Percentiles rank a stretch among this genome's conserved stretches.
phyloP scores from a whole-genome alignment of 2,797 vertebrate species.

The Dendrocincla tyrannina region DNA sequence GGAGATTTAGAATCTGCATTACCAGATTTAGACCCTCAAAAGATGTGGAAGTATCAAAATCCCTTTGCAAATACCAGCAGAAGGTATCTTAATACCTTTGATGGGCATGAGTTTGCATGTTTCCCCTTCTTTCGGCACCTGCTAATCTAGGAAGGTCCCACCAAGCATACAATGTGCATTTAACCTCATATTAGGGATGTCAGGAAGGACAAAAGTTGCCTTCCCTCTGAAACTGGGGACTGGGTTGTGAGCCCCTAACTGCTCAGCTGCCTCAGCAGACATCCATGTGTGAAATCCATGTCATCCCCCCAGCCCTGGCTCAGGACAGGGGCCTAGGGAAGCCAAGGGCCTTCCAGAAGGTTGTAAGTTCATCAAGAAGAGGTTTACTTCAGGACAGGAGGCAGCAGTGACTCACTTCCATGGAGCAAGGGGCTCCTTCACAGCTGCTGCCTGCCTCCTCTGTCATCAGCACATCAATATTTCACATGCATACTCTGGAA shows the following conservation, averaged over 20 bases:
- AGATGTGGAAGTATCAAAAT: neutral
- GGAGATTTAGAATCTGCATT: neutral
- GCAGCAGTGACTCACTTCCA: neutral
- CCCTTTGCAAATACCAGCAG: neutral
- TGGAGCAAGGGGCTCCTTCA: neutral
- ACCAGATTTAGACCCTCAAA: neutral
- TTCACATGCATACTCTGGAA: neutral
- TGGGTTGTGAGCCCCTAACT: neutral
- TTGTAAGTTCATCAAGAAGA: neutral
- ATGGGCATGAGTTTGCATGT: neutral
- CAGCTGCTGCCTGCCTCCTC: neutral
- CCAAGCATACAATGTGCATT: neutral
- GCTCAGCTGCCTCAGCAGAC: rapidly evolving
- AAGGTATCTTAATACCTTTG: neutral
- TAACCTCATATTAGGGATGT: rapidly evolving
- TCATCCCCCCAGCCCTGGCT: neutral
- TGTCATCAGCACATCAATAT: neutral
- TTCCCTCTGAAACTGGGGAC: rapidly evolving
- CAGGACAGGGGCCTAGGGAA: neutral
- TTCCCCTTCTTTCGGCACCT: neutral
- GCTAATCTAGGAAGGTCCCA: neutral
- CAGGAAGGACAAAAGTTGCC: neutral
- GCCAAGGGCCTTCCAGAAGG: neutral
- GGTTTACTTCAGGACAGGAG: neutral
- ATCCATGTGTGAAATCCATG: neutral